Percentiles rank a stretch among this genome's conserved stretches.
Evolutionary conservation across 1,140 invertebrate species (phyloP).

Genomic region (Aphelinus certus): DNA sequence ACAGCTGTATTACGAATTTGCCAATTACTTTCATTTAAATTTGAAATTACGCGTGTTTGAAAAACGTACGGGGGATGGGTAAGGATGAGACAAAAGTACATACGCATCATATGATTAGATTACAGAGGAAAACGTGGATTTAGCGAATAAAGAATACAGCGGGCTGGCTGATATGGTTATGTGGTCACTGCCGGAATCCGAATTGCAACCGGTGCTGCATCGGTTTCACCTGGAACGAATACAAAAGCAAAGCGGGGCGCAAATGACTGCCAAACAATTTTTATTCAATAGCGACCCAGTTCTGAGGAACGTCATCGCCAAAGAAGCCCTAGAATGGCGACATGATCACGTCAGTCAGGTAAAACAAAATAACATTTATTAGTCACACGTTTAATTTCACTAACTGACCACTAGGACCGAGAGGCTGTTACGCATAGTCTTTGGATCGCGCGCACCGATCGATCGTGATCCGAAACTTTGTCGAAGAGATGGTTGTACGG

Average conservation of each 20-base stretch:
- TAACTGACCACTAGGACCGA: too few relatives aligned
- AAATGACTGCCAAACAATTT: conserved; percentile 75
- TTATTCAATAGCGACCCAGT: conserved; percentile 78
- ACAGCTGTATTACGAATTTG: too few relatives aligned
- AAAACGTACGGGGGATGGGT: too few relatives aligned
- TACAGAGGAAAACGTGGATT: conserved; percentile 73
- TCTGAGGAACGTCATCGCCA: conserved; percentile 81
- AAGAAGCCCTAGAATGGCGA: conserved; percentile 86
- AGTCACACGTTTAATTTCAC: too few relatives aligned
- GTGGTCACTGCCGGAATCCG: conserved; percentile 78
- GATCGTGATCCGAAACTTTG: too few relatives aligned
- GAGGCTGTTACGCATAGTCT: too few relatives aligned
- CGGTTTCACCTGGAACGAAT: conserved; percentile 69
- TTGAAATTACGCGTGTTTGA: too few relatives aligned
- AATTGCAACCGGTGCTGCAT: conserved; percentile 77
- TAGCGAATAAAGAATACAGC: conserved; percentile 74
- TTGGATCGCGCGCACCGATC: too few relatives aligned
- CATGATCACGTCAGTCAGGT: conserved; percentile 73
- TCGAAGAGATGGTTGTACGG: too few relatives aligned
- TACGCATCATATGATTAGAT: neutral
- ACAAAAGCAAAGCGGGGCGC: conserved; percentile 60
- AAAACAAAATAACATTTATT: too few relatives aligned
- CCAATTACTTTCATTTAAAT: too few relatives aligned
- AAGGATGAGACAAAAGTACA: too few relatives aligned
- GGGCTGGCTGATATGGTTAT: conserved; percentile 81